These are phyloP conservation scores for Mercenaria mercenaria DNA, from an alignment of 1,140 invertebrate genomes.

Conservation along the genomic window DNA sequence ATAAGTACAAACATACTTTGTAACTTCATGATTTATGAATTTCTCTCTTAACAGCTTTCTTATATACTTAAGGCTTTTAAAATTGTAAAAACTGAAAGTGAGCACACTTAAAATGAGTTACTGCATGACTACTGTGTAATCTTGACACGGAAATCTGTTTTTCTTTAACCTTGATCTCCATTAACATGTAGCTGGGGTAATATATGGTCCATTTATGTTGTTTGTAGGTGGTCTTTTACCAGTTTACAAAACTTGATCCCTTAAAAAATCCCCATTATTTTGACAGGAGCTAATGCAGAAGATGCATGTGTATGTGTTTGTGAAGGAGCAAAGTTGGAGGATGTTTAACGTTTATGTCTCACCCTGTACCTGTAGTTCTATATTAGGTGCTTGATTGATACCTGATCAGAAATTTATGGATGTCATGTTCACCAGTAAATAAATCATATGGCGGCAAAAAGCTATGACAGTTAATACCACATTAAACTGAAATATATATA, in stretches of 20 bases:
- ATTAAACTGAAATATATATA: background rate
- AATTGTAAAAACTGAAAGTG: background rate
- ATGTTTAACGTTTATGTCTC: background rate
- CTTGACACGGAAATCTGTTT: conserved; percentile 20
- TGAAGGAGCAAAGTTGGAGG: background rate
- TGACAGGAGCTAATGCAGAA: background rate
- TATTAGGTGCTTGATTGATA: conserved; percentile 8
- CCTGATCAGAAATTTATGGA: conserved; percentile 20
- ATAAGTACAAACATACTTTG: conserved; percentile 9
- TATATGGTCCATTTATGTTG: conserved; percentile 3
- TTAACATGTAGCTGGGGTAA: background rate
- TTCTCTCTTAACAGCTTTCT: conserved; percentile 10
- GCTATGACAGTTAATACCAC: background rate
- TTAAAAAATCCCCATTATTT: background rate
- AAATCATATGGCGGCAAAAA: background rate
- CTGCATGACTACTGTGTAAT: conserved; percentile 17
- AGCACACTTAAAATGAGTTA: background rate
- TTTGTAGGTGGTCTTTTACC: background rate
- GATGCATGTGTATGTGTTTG: background rate
- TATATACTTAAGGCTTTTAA: background rate
- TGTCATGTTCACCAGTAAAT: background rate
- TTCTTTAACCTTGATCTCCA: background rate
- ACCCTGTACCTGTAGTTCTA: background rate
- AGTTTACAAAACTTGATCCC: background rate
- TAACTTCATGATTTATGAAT: conserved; percentile 9